phyloP scores from a whole-genome alignment of 1,140 invertebrate species.

The Charaxes varanes region DNA sequence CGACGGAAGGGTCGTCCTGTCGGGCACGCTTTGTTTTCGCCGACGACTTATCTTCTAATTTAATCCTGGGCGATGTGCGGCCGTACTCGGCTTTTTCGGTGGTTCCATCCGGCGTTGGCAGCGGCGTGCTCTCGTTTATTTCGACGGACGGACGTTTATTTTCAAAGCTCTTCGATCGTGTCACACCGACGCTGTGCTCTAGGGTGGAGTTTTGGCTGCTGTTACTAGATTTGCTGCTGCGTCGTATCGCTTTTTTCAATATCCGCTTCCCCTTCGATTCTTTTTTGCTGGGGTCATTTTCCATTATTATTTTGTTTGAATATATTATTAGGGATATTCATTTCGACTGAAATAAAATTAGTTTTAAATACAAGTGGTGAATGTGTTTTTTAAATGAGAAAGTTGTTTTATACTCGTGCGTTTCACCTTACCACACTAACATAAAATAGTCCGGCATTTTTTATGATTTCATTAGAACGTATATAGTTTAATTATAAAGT shows the following conservation, averaged over 20 bases:
- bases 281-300: slow-evolving; percentile 68
- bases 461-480: slow-evolving; percentile 1
- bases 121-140: slow-evolving; percentile 40
- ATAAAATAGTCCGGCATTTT: slow-evolving; percentile 10
- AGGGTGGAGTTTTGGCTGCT: slow-evolving; percentile 39
- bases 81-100: slow-evolving; percentile 26
- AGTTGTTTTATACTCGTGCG: neutral
- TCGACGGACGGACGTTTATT: slow-evolving; percentile 43
- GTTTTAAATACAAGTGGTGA: neutral
- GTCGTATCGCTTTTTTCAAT: slow-evolving; percentile 52
- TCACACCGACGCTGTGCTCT: slow-evolving; percentile 27
- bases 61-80: slow-evolving; percentile 22
- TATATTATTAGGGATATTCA: slow-evolving; percentile 23
- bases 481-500: slow-evolving; percentile 6
- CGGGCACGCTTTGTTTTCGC: slow-evolving; percentile 8
- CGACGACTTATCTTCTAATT: slow-evolving; percentile 28
- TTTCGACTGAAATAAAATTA: slow-evolving; percentile 43
- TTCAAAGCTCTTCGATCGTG: slow-evolving; percentile 51
- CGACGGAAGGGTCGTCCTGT: slow-evolving; percentile 6
- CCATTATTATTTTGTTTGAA: slow-evolving; percentile 48
- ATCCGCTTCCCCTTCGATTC: slow-evolving; percentile 63
- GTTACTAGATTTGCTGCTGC: slow-evolving; percentile 56
- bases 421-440: slow-evolving; percentile 7
- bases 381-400: neutral
- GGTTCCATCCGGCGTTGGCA: slow-evolving; percentile 43